Evolutionary conservation across 2,797 vertebrate genomes (phyloP).

Genomic region (Lindbergichthys nudifrons): DNA sequence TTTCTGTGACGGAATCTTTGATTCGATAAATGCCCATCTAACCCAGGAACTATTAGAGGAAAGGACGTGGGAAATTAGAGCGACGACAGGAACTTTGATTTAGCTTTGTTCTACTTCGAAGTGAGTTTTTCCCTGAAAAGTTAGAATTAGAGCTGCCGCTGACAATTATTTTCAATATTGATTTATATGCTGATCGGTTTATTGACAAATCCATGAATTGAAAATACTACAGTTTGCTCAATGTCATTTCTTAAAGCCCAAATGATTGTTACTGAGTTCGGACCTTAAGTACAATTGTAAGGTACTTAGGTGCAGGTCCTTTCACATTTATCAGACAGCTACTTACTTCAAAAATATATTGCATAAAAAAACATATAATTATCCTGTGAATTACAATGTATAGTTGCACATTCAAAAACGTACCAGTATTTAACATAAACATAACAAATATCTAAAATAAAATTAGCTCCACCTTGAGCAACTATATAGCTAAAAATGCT

Average conservation of each 20-base stretch:
- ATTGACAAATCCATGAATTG: neutral
- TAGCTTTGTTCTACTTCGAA: slow-evolving; percentile 1
- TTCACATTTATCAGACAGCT: neutral
- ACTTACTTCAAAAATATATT: neutral
- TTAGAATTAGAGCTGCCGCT: neutral
- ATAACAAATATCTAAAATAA: neutral
- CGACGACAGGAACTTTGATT: slow-evolving; percentile 45
- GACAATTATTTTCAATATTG: neutral
- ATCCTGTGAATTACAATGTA: neutral
- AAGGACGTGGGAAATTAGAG: slow-evolving; percentile 47
- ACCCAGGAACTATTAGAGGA: slow-evolving; percentile 59
- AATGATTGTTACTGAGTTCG: neutral
- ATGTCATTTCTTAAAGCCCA: neutral
- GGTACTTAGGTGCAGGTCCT: neutral
- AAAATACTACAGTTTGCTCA: slow-evolving; percentile 19
- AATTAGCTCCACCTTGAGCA: neutral
- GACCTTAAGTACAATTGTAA: neutral
- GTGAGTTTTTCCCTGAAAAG: neutral
- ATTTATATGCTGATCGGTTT: neutral
- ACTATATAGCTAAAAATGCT: neutral
- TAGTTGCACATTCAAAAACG: neutral
- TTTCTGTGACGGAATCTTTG: slow-evolving; percentile 58
- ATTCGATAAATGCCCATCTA: slow-evolving; percentile 48
- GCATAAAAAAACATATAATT: neutral
- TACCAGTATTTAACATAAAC: neutral